These are phyloP conservation scores for Pelosia muscerda DNA, from an alignment of 2,888 invertebrate genomes.

Conservation along the genomic window DNA sequence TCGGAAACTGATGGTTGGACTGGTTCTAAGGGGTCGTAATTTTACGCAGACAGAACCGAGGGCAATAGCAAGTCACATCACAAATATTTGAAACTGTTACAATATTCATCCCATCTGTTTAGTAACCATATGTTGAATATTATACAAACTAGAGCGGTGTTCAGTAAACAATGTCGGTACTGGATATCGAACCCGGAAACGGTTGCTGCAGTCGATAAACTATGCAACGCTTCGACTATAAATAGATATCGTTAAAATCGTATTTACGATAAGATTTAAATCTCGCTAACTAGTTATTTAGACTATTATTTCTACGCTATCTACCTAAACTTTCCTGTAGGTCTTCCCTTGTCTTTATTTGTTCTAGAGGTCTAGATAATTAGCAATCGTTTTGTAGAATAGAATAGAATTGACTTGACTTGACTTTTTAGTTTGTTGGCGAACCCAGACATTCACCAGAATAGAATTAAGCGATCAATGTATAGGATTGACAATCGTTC, in stretches of 20 bases:
- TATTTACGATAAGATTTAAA: background rate
- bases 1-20: too few species aligned
- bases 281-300: background rate
- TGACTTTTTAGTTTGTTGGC: too few species aligned
- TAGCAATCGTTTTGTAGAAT: too few species aligned
- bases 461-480: too few species aligned
- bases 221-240: background rate
- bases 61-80: background rate
- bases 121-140: slow-evolving; percentile 39
- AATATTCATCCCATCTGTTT: slow-evolving; percentile 27
- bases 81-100: slow-evolving; percentile 5
- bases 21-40: too few species aligned
- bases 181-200: slow-evolving; percentile 50
- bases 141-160: slow-evolving; percentile 34
- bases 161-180: slow-evolving; percentile 45
- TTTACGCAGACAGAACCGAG: too few species aligned
- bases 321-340: too few species aligned
- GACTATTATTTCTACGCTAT: background rate
- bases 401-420: too few species aligned
- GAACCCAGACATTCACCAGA: too few species aligned
- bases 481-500: too few species aligned
- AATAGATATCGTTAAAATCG: background rate
- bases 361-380: too few species aligned
- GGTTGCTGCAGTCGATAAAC: slow-evolving; percentile 6
- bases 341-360: too few species aligned